Evolutionary conservation across 2,113 vertebrate species (phyloP).

Genomic region (Eira barbara): DNA sequence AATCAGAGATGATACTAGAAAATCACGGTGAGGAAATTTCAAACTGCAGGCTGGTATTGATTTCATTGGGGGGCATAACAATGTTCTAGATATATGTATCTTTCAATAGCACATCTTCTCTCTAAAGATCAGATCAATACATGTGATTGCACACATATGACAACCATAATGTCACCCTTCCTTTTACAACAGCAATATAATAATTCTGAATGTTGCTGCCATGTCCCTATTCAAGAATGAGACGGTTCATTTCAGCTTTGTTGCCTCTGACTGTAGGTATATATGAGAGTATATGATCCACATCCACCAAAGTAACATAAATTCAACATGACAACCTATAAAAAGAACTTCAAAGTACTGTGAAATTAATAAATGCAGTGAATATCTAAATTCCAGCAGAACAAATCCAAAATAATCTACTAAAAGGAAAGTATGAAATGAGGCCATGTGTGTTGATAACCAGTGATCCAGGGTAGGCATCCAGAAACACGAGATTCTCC

Average conservation of each 20-base stretch:
- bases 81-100: background rate
- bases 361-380: background rate
- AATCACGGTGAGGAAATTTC: background rate
- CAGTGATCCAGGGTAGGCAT: too few relatives aligned
- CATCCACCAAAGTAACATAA: background rate
- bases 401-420: background rate
- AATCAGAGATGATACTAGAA: background rate
- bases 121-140: background rate
- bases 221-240: background rate
- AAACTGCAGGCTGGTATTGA: background rate
- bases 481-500: background rate
- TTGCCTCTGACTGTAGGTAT: background rate
- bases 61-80: background rate
- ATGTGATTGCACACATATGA: background rate
- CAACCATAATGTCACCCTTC: background rate
- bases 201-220: background rate
- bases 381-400: background rate
- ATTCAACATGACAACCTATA: background rate
- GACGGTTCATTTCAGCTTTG: background rate
- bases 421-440: background rate
- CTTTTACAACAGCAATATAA: background rate
- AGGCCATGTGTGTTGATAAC: background rate
- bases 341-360: background rate
- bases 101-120: background rate
- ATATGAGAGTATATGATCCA: background rate